phyloP scores from a whole-genome alignment of 1,140 invertebrate species.

The Lordiphosa collinella region DNA sequence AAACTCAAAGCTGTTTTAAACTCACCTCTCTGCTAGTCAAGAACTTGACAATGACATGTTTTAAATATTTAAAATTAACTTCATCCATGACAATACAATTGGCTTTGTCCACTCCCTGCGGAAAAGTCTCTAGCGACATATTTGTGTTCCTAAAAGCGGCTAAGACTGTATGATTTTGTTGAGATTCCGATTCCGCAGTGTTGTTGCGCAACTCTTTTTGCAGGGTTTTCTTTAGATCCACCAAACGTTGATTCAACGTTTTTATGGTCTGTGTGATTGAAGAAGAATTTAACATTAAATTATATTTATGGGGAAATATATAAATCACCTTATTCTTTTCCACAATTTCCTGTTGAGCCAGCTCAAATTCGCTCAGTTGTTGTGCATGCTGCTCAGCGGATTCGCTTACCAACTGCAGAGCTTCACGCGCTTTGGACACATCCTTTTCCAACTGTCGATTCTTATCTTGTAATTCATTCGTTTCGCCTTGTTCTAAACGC shows the following conservation, averaged over 20 bases:
- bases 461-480: slow-evolving; percentile 80
- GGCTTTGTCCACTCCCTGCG: slow-evolving; percentile 35
- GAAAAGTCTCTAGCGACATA: slow-evolving; percentile 24
- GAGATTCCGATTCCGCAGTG: slow-evolving; percentile 41
- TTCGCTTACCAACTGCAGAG: slow-evolving; percentile 81
- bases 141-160: slow-evolving; percentile 37
- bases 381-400: slow-evolving; percentile 81
- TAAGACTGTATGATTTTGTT: slow-evolving; percentile 19
- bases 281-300: background rate
- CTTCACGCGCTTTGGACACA: slow-evolving; percentile 80
- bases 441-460: slow-evolving; percentile 79
- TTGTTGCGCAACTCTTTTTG: slow-evolving; percentile 88
- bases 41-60: slow-evolving; percentile 95
- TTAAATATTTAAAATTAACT: slow-evolving; percentile 87
- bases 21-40: slow-evolving; percentile 93
- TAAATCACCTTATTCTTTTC: slow-evolving; percentile 86
- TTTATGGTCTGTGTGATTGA: slow-evolving; percentile 86
- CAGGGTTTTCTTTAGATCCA: slow-evolving; percentile 94
- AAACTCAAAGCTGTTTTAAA: too few relatives aligned
- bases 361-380: slow-evolving; percentile 83
- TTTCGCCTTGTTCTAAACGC: slow-evolving; percentile 80
- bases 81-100: slow-evolving; percentile 81
- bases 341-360: slow-evolving; percentile 87
- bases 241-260: slow-evolving; percentile 90
- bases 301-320: background rate